A percentile compares a stretch with the other conserved stretches of the same genome.
Conservation (phyloP, 1,140 invertebrate genomes). For the Antheraea mylitta region DNA sequence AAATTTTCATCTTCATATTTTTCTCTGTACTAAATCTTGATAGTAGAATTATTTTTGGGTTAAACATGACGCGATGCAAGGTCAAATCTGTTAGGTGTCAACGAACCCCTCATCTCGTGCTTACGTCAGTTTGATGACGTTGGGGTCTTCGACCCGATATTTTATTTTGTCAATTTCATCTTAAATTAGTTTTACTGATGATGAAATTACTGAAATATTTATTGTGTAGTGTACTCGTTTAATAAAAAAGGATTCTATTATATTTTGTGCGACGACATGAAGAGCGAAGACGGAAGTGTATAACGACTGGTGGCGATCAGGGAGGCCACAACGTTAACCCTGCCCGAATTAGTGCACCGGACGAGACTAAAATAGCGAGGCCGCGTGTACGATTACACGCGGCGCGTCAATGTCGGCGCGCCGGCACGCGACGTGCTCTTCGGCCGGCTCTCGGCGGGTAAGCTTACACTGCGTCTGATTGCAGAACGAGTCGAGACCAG, state of each 20-base stretch:
- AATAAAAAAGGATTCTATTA: constrained; percentile 26
- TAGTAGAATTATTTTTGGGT: constrained; percentile 54
- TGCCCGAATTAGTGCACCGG: constrained; percentile 78
- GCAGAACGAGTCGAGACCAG: constrained; percentile 75
- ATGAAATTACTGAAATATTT: constrained; percentile 4
- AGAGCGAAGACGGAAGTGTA: constrained; percentile 68
- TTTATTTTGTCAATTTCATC: constrained; percentile 12
- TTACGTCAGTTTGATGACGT: constrained; percentile 73
- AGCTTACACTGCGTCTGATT: constrained; percentile 77
- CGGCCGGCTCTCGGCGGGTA: constrained; percentile 65
- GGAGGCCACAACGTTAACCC: constrained; percentile 74
- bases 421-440: constrained; percentile 43
- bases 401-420: constrained; percentile 71
- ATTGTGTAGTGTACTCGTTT: constrained; percentile 36
- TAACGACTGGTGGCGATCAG: constrained; percentile 48
- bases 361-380: constrained; percentile 72
- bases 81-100: constrained; percentile 70
- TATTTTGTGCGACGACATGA: constrained; percentile 54
- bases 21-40: constrained; percentile 20
- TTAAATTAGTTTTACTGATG: neutral
- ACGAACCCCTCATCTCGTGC: constrained; percentile 68
- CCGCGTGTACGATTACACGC: constrained; percentile 74
- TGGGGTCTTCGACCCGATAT: constrained; percentile 49
- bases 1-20: constrained; percentile 25
- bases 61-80: constrained; percentile 63